Conservation (phyloP, 1,140 invertebrate genomes). For the Bradynema listronoti region DNA sequence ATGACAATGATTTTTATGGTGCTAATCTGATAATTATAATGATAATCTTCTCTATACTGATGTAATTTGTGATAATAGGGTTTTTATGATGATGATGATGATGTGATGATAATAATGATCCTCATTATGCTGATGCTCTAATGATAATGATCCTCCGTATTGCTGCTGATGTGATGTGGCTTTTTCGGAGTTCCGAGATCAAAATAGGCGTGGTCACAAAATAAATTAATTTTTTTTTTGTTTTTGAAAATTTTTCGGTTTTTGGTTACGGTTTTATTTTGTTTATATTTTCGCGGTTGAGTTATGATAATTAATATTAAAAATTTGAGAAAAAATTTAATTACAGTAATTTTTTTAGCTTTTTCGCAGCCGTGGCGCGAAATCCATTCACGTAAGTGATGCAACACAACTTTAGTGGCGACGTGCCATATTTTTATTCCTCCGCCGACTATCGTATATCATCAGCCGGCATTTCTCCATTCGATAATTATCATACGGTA, state of each 20-base stretch:
- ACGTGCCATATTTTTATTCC: background rate
- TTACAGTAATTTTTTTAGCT: conserved; percentile 9
- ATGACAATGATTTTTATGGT: too few species aligned
- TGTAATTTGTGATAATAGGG: too few species aligned
- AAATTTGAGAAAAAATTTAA: conserved; percentile 9
- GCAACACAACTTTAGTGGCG: conserved; percentile 25
- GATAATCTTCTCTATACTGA: too few species aligned
- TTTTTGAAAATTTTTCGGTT: background rate
- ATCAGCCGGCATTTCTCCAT: background rate
- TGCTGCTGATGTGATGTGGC: background rate
- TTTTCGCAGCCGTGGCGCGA: conserved; percentile 15
- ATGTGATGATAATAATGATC: too few species aligned
- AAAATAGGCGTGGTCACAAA: background rate
- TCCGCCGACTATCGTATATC: background rate
- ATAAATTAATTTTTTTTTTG: conserved; percentile 1
- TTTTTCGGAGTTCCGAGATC: background rate
- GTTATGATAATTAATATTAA: conserved; percentile 11
- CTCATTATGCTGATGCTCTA: too few species aligned
- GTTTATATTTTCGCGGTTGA: background rate
- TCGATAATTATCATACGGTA: background rate
- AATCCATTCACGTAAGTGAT: conserved; percentile 20
- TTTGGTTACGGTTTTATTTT: background rate
- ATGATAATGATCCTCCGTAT: background rate
- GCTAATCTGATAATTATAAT: too few species aligned
- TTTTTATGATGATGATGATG: too few species aligned